phyloP scores from a whole-genome alignment of 1,140 invertebrate species.

The Trichonephila clavipes region DNA sequence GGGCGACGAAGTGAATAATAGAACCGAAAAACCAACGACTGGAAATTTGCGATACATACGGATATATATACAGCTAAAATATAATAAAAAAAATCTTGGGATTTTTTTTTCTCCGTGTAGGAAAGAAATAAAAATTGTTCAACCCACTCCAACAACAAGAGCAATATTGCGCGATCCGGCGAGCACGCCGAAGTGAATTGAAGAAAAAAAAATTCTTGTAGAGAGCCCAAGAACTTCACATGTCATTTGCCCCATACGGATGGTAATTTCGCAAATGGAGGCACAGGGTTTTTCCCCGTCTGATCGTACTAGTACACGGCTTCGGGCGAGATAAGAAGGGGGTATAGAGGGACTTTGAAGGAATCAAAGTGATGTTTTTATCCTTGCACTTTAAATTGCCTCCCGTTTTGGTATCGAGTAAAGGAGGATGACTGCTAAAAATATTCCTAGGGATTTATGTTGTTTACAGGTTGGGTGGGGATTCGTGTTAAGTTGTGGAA shows the following conservation, averaged over 20 bases:
- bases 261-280: conserved; percentile 48
- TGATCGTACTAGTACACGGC: neutral
- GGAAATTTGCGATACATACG: conserved; percentile 1
- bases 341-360: neutral
- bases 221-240: conserved; percentile 8
- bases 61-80: conserved; percentile 4
- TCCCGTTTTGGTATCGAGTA: neutral
- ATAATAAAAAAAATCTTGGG: neutral
- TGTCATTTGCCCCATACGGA: conserved; percentile 38
- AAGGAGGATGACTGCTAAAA: neutral
- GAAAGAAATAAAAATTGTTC: conserved; percentile 27
- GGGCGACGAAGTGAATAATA: conserved; percentile 34
- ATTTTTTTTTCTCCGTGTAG: neutral
- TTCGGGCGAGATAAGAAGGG: neutral
- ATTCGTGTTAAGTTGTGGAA: neutral
- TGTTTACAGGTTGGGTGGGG: neutral
- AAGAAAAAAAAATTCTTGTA: neutral
- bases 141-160: conserved; percentile 41
- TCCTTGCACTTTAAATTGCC: conserved; percentile 14
- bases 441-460: neutral
- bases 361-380: conserved; percentile 32
- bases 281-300: neutral
- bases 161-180: conserved; percentile 36
- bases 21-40: conserved; percentile 14
- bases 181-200: conserved; percentile 3